Percentiles rank a stretch among this genome's conserved stretches.
phyloP scores from a whole-genome alignment of 2,113 vertebrate genomes.

The Hypanus sabinus region DNA sequence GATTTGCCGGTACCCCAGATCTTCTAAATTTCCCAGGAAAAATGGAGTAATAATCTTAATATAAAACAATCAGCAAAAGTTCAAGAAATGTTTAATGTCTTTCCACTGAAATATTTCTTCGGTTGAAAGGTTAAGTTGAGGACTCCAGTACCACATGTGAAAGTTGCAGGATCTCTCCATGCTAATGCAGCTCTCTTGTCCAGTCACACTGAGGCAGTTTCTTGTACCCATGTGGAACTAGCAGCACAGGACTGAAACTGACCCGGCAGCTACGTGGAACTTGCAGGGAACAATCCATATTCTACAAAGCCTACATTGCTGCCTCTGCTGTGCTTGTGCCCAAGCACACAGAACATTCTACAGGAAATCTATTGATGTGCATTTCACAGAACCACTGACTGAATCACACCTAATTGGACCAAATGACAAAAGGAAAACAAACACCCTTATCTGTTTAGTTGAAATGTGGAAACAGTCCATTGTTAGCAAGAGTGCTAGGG shows the following conservation, averaged over 20 bases:
- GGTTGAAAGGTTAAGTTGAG: background rate
- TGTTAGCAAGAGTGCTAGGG: background rate
- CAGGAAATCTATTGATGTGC: too few species aligned
- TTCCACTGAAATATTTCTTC: background rate
- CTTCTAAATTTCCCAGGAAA: background rate
- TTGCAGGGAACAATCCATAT: background rate
- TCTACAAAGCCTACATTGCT: too few species aligned
- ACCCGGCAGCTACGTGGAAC: background rate
- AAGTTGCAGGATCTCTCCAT: background rate
- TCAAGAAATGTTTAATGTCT: background rate
- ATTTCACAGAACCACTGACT: too few species aligned
- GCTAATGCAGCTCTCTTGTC: background rate
- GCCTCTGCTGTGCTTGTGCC: background rate
- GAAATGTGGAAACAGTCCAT: background rate
- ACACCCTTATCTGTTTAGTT: background rate
- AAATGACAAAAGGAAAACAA: background rate
- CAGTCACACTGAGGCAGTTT: background rate
- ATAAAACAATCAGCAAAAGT: background rate
- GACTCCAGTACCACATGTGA: background rate
- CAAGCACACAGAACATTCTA: background rate
- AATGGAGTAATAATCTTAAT: background rate
- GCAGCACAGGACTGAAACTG: background rate
- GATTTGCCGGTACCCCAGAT: too few species aligned
- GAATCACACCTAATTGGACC: background rate
- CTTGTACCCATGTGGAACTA: background rate